Percentiles rank a stretch among this genome's conserved stretches.
Evolutionary conservation across 2,113 vertebrate genomes (phyloP).

Genomic region (Microtus ochrogaster): DNA sequence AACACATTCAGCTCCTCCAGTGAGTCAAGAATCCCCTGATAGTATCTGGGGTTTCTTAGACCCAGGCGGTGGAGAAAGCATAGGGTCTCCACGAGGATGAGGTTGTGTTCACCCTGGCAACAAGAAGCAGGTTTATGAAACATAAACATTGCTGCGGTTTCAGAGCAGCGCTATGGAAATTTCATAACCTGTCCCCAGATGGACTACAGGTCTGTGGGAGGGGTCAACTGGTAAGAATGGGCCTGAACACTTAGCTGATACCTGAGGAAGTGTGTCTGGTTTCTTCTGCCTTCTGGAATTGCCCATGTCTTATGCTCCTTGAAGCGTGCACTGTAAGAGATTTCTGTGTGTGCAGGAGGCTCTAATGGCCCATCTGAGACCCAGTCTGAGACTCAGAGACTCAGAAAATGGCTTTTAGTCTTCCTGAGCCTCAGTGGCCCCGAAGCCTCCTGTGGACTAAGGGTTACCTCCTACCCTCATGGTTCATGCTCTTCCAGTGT

Average conservation of each 20-base stretch:
- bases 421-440: neutral
- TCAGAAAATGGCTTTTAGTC: neutral
- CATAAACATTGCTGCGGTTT: neutral
- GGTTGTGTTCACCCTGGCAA: neutral
- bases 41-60: neutral
- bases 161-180: neutral
- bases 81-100: neutral
- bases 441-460: neutral
- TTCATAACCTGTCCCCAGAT: neutral
- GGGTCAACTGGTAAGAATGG: neutral
- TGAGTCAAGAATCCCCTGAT: neutral
- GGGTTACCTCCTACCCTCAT: neutral
- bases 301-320: neutral
- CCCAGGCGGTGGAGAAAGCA: neutral
- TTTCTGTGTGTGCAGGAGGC: neutral
- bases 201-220: neutral
- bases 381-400: neutral
- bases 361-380: neutral
- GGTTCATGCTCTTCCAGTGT: no score
- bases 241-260: neutral
- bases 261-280: neutral
- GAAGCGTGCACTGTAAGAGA: neutral
- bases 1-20: neutral
- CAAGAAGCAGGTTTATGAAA: neutral
- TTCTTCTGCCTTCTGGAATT: neutral